Base-by-base conservation (phyloP, 2,888 invertebrate species). In the Nomada ruficornis region DNA sequence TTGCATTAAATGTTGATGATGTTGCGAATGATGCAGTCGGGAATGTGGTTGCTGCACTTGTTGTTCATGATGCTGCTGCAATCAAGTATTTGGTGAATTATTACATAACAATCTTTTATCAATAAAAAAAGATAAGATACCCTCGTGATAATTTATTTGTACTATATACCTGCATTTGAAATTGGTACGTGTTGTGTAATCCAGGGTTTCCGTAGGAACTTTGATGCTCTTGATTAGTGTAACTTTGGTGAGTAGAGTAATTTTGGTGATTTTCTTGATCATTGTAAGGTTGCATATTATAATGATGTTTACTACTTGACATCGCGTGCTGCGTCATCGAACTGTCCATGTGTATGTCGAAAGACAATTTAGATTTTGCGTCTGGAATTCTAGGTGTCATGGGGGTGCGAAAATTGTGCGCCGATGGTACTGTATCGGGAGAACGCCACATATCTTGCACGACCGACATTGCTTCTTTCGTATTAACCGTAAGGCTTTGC, bases 381-480 rank as follows among this genome's bases (percentile, higher is more conserved):
- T 90, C 91, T 1, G 83, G 42, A 76, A 93, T 87, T 77, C 92
- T 88, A 20, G 91, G 88, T 26, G 82, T 54, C 67, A 92, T 87
- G 2, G 91, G 85, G 62, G 84, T 89, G 42, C 89, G 87, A 78
- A 88, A 90, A 65, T 67, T 78, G 44, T 77, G 57, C 7, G 77
- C 68, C 0, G 59, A 62, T 0, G 57, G 18, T 36, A 67, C 70
- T 72, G 86, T 54, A 52, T 84, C 79, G 0, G 93, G 92, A 2
- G 93, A 93, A 62, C 95, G 95, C 93, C 96, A 96, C 82, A 96
- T 93, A 83, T 96, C 95, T 83, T 96, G 94, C 26, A 97, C 95
- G 70, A 96, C 95, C 93, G 96, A 95, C 91, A 96, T 94, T 0
- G 96, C 96, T 90, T 96, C 96, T 88, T 96, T 96, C 0, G 96